These are phyloP conservation scores for Coranthus polyacanthus DNA, from an alignment of 2,797 vertebrate genomes.

Conservation along the genomic window DNA sequence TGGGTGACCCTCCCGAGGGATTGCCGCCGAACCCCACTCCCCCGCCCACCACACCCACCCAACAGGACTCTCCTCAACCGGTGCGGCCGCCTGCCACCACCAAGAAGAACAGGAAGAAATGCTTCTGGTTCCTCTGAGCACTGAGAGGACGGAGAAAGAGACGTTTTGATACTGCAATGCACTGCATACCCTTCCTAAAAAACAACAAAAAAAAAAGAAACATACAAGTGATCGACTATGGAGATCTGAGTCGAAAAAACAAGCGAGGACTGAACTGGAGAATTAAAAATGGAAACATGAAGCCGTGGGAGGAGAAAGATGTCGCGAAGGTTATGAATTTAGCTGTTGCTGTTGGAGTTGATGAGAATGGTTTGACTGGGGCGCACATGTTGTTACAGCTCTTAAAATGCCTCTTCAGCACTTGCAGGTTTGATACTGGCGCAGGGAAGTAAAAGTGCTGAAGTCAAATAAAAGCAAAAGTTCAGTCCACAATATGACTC, in stretches of 20 bases:
- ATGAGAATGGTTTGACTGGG: slow-evolving; percentile 54
- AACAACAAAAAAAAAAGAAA: slow-evolving; percentile 16
- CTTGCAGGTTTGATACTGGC: slow-evolving; percentile 63
- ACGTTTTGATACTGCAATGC: slow-evolving; percentile 66
- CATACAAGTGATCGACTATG: slow-evolving; percentile 12
- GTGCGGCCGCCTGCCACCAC: slow-evolving; percentile 68
- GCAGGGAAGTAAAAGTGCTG: slow-evolving; percentile 72
- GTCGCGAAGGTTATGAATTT: slow-evolving; percentile 30
- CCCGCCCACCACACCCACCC: slow-evolving; percentile 66
- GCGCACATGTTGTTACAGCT: slow-evolving; percentile 62
- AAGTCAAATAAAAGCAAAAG: slow-evolving; percentile 71
- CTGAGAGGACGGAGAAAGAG: slow-evolving; percentile 11
- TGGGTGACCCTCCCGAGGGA: slow-evolving; percentile 81
- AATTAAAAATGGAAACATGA: slow-evolving; percentile 53
- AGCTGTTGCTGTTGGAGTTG: slow-evolving; percentile 46
- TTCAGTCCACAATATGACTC: slow-evolving; percentile 71
- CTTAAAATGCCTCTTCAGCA: slow-evolving; percentile 74
- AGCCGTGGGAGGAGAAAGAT: slow-evolving; percentile 55
- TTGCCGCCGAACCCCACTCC: slow-evolving; percentile 68
- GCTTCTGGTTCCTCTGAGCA: slow-evolving; percentile 88
- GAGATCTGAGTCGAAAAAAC: slow-evolving; percentile 34
- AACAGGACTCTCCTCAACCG: slow-evolving; percentile 79
- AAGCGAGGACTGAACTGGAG: slow-evolving; percentile 24
- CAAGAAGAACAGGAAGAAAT: slow-evolving; percentile 87
- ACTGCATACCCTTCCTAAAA: slow-evolving; percentile 44